phyloP scores from a whole-genome alignment of 1,140 invertebrate genomes.

The Ladona fulva region DNA sequence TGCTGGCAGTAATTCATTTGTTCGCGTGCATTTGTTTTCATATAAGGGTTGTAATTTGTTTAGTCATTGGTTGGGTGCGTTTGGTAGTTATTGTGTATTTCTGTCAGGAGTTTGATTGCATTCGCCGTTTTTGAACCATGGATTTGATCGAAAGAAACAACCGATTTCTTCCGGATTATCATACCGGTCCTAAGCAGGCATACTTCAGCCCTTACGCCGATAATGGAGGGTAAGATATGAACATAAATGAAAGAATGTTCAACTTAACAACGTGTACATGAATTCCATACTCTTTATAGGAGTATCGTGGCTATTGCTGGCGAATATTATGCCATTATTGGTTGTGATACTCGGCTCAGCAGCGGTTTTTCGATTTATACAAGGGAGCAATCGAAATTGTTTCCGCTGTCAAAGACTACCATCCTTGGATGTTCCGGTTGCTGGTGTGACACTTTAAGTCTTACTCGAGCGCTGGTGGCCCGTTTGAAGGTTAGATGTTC shows the following conservation, averaged over 20 bases:
- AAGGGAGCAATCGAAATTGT: conserved; percentile 77
- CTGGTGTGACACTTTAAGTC: conserved; percentile 94
- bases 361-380: conserved; percentile 84
- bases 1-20: no score
- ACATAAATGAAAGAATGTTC: background rate
- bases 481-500: conserved; percentile 60
- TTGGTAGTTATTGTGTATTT: no score
- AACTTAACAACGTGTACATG: background rate
- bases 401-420: conserved; percentile 66
- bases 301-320: conserved; percentile 89
- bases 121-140: background rate
- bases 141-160: background rate
- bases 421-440: conserved; percentile 87
- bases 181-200: conserved; percentile 47
- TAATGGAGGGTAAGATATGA: conserved; percentile 56
- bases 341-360: conserved; percentile 88
- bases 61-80: no score
- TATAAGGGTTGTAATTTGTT: background rate
- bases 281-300: conserved; percentile 33
- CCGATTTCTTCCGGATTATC: conserved; percentile 45
- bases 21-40: no score
- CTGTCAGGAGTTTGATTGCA: no score
- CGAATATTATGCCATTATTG: conserved; percentile 72
- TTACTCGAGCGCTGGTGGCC: conserved; percentile 76
- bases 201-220: conserved; percentile 65